Evolutionary conservation across 2,113 vertebrate species (phyloP).

Genomic region (Burhinus oedicnemus): DNA sequence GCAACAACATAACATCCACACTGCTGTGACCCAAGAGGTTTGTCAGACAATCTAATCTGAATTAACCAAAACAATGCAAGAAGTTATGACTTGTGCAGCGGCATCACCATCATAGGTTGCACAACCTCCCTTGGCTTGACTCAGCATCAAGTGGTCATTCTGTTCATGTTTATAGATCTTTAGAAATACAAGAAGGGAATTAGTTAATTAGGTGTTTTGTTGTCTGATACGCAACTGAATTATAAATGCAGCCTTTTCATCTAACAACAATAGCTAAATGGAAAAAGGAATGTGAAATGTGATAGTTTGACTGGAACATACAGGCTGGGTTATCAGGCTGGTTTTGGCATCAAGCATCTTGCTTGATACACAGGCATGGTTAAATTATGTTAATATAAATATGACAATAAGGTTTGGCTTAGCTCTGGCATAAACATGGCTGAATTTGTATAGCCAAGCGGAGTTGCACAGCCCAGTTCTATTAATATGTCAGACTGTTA

Average conservation of each 20-base stretch:
- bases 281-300: not conserved
- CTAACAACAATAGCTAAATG: not conserved
- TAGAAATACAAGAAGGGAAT: not conserved
- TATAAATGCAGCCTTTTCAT: not conserved
- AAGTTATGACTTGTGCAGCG: not conserved
- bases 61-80: not conserved
- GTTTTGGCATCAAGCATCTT: not conserved
- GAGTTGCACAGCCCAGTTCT: not conserved
- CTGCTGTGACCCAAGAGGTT: not conserved
- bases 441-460: not conserved
- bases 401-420: not conserved
- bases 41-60: not conserved
- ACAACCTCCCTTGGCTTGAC: not conserved
- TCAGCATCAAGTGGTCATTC: not conserved
- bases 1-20: rapidly evolving
- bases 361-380: not conserved
- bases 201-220: not conserved
- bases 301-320: not conserved
- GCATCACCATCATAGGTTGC: not conserved
- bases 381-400: not conserved
- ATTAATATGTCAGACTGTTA: not conserved
- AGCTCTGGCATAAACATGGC: not conserved
- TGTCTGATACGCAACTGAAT: not conserved
- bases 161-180: not conserved
- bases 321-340: not conserved